Evolutionary conservation across 1,140 invertebrate genomes (phyloP).

Genomic region (Leptopilina clavipes): DNA sequence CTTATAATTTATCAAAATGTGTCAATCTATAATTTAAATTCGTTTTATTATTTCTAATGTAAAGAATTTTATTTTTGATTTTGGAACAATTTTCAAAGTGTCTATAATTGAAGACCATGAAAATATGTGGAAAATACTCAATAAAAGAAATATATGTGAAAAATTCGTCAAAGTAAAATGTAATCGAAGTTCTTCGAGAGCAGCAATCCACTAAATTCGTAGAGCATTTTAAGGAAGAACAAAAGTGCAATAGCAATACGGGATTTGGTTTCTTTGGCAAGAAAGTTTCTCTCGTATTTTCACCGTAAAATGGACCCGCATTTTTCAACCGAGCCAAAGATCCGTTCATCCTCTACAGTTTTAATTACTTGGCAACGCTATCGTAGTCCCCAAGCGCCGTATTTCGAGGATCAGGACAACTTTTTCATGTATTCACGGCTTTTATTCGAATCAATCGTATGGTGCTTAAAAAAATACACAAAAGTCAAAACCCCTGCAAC

Average conservation of each 20-base stretch:
- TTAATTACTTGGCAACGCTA: slow-evolving; percentile 32
- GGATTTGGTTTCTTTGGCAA: slow-evolving; percentile 34
- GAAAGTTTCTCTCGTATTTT: slow-evolving; percentile 25
- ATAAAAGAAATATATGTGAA: background rate
- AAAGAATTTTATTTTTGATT: no score
- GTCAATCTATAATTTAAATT: background rate
- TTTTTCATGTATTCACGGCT: slow-evolving; percentile 1
- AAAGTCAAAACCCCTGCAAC: background rate
- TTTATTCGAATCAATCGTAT: background rate
- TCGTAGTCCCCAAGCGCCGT: slow-evolving; percentile 12
- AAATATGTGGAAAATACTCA: background rate
- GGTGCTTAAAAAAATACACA: background rate
- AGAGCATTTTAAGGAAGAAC: slow-evolving; percentile 17
- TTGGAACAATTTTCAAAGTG: no score
- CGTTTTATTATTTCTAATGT: background rate
- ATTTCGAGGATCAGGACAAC: slow-evolving; percentile 12
- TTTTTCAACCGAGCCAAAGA: slow-evolving; percentile 31
- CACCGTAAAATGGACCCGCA: slow-evolving; percentile 26
- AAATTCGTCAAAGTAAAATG: slow-evolving; percentile 2
- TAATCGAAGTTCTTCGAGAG: slow-evolving; percentile 14
- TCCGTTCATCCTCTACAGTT: slow-evolving; percentile 34
- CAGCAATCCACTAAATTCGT: slow-evolving; percentile 16
- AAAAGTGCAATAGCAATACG: slow-evolving; percentile 30
- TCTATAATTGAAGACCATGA: background rate
- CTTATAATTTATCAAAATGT: background rate